Conservation (phyloP, 2,888 invertebrate genomes). For the Dryococelus australis region DNA sequence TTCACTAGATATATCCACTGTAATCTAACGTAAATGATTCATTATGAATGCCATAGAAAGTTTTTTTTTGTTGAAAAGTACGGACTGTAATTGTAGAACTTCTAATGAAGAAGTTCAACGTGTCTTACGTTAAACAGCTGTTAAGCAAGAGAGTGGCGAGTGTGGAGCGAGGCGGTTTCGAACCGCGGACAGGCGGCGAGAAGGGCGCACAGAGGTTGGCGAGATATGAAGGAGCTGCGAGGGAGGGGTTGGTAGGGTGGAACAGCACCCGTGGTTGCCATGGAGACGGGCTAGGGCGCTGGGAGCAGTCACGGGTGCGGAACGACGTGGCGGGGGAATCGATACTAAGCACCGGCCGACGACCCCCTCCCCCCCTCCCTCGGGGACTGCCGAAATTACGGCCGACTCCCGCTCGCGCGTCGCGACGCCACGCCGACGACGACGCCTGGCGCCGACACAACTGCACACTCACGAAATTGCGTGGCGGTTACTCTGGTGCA, state of each 20-base stretch:
- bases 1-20: too few species aligned
- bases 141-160: too few species aligned
- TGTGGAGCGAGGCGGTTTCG: not conserved
- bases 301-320: not conserved
- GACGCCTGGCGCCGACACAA: not conserved
- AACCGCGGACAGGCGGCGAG: not conserved
- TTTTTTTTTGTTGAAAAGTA: too few species aligned
- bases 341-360: not conserved
- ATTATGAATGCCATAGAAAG: too few species aligned
- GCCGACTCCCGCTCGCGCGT: not conserved
- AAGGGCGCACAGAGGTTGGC: not conserved
- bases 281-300: not conserved
- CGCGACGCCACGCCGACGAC: too few species aligned
- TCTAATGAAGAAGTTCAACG: too few species aligned
- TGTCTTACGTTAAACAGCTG: too few species aligned
- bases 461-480: too few species aligned
- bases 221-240: too few species aligned
- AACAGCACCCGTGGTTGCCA: constrained; percentile 9
- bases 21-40: too few species aligned
- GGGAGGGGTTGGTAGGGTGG: not conserved
- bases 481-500: too few species aligned
- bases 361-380: not conserved
- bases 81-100: too few species aligned
- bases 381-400: not conserved
- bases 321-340: not conserved